Conservation (phyloP, 2,113 vertebrate species). For the Dromas ardeola region DNA sequence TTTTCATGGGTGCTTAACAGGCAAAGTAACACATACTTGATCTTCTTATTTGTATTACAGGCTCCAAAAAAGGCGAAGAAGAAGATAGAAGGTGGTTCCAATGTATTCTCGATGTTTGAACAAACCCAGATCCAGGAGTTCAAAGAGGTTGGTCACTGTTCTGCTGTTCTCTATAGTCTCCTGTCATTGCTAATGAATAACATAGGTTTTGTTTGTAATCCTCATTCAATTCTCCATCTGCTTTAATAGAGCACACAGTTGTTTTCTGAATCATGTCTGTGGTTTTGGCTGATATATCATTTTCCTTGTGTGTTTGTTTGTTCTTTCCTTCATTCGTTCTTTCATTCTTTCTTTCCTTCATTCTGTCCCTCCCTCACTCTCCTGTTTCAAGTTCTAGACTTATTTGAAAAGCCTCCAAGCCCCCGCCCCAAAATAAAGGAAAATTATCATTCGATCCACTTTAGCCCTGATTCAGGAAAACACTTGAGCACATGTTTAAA, state of each 20-base stretch:
- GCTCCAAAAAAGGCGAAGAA: slow-evolving; percentile 88
- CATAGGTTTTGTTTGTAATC: slow-evolving; percentile 52
- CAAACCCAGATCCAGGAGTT: slow-evolving; percentile 94
- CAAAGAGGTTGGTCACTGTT: slow-evolving; percentile 81
- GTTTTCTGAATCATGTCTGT: slow-evolving; percentile 61
- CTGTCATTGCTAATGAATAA: slow-evolving; percentile 16
- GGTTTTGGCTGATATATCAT: slow-evolving; percentile 50
- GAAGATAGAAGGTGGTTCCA: slow-evolving; percentile 83
- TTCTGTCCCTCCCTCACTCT: background rate
- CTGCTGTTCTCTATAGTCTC: background rate
- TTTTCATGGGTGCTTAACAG: background rate
- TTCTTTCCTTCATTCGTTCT: background rate
- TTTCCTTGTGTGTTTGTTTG: slow-evolving; percentile 17
- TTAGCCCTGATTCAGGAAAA: background rate
- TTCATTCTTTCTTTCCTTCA: background rate
- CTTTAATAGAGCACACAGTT: slow-evolving; percentile 53
- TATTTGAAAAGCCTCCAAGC: background rate
- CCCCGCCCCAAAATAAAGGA: background rate
- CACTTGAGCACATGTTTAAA: background rate
- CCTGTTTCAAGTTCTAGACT: background rate
- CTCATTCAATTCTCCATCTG: slow-evolving; percentile 30
- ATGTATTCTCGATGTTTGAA: slow-evolving; percentile 93
- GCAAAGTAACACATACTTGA: background rate
- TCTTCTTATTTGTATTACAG: slow-evolving; percentile 61
- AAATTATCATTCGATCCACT: background rate